Percentiles rank a stretch among this genome's conserved stretches.
These are phyloP conservation scores for Bufo bufo DNA, from an alignment of 2,113 vertebrate genomes.

Conservation along the genomic window DNA sequence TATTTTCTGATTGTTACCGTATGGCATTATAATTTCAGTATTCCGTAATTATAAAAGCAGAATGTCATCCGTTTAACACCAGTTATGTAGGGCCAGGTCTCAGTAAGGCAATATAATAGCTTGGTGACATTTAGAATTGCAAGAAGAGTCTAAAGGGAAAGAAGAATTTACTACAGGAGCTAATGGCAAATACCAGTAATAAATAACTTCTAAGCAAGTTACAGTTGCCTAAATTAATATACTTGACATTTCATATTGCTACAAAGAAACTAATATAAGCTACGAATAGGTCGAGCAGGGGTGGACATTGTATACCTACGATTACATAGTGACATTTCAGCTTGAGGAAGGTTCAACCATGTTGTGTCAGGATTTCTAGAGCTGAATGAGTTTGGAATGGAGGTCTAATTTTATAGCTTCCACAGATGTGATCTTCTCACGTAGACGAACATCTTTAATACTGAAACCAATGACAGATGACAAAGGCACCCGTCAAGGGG, in stretches of 20 bases:
- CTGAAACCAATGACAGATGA: too few species aligned
- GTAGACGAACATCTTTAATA: too few species aligned
- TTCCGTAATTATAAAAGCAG: conserved; percentile 4
- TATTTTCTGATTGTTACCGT: not conserved
- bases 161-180: conserved; percentile 61
- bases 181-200: not conserved
- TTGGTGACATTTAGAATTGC: conserved; percentile 18
- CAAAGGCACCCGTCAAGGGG: too few species aligned
- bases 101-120: not conserved
- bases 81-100: conserved; percentile 4
- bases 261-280: not conserved
- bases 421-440: too few species aligned
- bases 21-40: not conserved
- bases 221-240: not conserved
- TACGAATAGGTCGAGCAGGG: not conserved
- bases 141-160: conserved; percentile 14
- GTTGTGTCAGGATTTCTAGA: too few species aligned
- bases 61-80: conserved; percentile 29
- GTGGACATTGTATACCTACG: not conserved
- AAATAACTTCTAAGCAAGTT: not conserved
- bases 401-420: too few species aligned
- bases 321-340: not conserved
- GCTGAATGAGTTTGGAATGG: too few species aligned
- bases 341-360: not conserved
- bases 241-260: not conserved